Percentiles rank a stretch among this genome's conserved stretches.
Evolutionary conservation across 2,797 vertebrate species (phyloP).

Genomic region (Peromyscus eremicus): DNA sequence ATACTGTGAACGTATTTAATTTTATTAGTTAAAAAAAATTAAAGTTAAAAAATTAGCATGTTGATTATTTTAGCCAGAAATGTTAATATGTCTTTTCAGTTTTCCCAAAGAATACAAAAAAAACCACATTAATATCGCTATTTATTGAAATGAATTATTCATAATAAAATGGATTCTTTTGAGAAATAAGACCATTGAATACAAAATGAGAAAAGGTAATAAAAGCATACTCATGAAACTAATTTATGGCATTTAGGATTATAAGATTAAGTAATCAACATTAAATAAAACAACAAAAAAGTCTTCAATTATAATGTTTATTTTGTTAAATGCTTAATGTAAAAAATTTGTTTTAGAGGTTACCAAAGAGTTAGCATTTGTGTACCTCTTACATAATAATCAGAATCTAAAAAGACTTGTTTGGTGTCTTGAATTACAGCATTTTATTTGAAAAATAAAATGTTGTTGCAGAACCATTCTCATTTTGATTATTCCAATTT

Average conservation of each 20-base stretch:
- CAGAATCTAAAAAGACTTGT: not conserved
- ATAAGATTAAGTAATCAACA: constrained; percentile 49
- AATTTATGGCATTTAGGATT: constrained; percentile 50
- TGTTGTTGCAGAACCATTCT: constrained; percentile 43
- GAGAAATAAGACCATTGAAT: not conserved
- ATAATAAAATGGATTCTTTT: constrained; percentile 37
- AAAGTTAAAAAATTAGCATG: not conserved
- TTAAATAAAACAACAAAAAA: constrained; percentile 59
- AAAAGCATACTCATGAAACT: not conserved
- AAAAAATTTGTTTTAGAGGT: constrained; percentile 65
- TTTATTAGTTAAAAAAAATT: constrained; percentile 7
- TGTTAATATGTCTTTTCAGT: not conserved
- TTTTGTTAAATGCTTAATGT: constrained; percentile 62
- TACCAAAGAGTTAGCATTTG: constrained; percentile 57
- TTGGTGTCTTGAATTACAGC: constrained; percentile 11
- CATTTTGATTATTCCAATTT: constrained; percentile 32
- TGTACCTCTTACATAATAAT: constrained; percentile 57
- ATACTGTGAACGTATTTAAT: not conserved
- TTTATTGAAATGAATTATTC: constrained; percentile 40
- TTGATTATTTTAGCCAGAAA: not conserved
- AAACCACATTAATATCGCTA: constrained; percentile 1
- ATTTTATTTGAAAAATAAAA: constrained; percentile 71
- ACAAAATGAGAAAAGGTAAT: constrained; percentile 52
- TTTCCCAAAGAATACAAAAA: constrained; percentile 24
- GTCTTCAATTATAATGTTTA: constrained; percentile 47